Conservation (phyloP, 2,113 vertebrate species). For the Archilochus colubris region DNA sequence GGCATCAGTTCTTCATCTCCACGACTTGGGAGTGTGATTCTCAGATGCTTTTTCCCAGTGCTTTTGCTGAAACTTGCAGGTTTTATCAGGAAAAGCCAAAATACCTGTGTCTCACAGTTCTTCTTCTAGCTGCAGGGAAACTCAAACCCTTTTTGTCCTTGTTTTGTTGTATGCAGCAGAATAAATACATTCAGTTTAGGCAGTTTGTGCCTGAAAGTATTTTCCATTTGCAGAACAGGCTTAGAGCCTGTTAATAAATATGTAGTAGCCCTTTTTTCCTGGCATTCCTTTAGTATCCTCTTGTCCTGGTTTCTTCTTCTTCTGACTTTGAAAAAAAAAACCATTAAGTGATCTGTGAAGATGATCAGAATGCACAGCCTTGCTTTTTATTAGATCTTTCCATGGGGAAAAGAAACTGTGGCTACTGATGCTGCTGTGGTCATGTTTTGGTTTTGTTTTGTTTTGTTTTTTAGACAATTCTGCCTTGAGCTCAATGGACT, state of each 20-base stretch:
- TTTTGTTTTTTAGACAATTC: constrained; percentile 85
- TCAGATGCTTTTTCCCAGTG: not conserved
- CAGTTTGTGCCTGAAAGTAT: not conserved
- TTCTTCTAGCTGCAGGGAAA: not conserved
- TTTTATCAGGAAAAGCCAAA: not conserved
- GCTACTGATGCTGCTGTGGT: constrained; percentile 57
- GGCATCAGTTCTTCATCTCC: not conserved
- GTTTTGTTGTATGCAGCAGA: not conserved
- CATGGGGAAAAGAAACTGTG: not conserved
- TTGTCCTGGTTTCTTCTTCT: not conserved
- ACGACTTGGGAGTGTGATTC: not conserved
- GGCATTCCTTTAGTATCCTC: not conserved
- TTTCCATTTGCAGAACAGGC: not conserved
- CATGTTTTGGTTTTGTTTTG: not conserved
- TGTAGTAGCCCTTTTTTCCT: not conserved
- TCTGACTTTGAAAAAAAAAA: not conserved
- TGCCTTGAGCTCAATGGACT: constrained; percentile 98
- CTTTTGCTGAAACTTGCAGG: not conserved
- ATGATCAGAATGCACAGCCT: not conserved
- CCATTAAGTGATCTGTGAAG: not conserved
- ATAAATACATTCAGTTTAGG: not conserved
- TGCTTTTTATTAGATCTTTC: not conserved
- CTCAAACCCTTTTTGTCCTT: not conserved
- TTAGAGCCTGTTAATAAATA: not conserved
- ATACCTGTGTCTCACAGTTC: not conserved